Conservation (phyloP, 2,888 invertebrate species). For the Molanna angustata region DNA sequence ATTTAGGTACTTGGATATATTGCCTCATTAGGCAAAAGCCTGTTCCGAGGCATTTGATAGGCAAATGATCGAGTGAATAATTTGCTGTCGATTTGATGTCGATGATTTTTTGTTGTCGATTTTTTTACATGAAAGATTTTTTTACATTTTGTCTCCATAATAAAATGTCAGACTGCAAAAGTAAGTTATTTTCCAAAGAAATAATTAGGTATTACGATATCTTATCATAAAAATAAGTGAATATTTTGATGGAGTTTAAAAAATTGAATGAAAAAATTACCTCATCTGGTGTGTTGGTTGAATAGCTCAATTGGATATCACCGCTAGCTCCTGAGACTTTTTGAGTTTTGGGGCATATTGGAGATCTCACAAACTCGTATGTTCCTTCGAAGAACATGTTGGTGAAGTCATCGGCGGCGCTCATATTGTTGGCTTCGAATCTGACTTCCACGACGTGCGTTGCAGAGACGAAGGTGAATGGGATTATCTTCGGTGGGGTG, state of each 20-base stretch:
- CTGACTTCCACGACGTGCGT: slow-evolving; percentile 76
- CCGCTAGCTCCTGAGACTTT: slow-evolving; percentile 75
- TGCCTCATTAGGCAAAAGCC: no score
- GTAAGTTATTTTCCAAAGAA: no score
- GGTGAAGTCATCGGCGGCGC: slow-evolving; percentile 80
- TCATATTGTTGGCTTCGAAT: slow-evolving; percentile 81
- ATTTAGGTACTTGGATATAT: no score
- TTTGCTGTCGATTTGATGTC: no score
- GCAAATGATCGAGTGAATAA: no score
- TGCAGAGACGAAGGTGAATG: slow-evolving; percentile 74
- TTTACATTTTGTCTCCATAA: no score
- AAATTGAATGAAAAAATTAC: slow-evolving; percentile 37
- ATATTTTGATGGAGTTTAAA: neutral
- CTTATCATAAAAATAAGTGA: neutral
- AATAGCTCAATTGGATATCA: slow-evolving; percentile 61
- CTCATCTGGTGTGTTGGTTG: slow-evolving; percentile 52
- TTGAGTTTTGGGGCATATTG: slow-evolving; percentile 67
- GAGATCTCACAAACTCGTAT: slow-evolving; percentile 74
- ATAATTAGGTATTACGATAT: no score
- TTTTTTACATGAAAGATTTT: no score
- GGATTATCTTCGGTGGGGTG: slow-evolving; percentile 50
- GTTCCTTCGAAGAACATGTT: slow-evolving; percentile 81
- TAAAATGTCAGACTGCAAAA: no score
- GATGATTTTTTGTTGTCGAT: no score
- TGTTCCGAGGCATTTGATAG: no score